Evolutionary conservation across 2,888 invertebrate genomes (phyloP).

Genomic region (Lacanobia wlatinum): DNA sequence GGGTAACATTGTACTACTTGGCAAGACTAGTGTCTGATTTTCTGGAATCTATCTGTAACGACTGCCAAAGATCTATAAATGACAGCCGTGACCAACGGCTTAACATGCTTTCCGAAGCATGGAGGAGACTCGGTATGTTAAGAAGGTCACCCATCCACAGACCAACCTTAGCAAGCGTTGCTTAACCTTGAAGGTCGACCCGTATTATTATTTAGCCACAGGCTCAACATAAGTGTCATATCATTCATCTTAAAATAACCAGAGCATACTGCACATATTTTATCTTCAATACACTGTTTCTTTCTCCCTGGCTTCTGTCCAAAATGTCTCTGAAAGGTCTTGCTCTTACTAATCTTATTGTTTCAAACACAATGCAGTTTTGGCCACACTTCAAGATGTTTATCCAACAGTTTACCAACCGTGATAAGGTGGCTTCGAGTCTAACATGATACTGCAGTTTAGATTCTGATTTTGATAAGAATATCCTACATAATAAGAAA

Average conservation of each 20-base stretch:
- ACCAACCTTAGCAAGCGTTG: no score
- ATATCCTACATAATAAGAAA: constrained; percentile 1
- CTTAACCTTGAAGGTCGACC: no score
- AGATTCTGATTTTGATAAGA: constrained; percentile 1
- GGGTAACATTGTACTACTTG: no score
- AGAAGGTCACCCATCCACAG: no score
- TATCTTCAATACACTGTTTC: constrained; percentile 22
- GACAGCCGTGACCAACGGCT: no score
- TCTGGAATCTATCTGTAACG: no score
- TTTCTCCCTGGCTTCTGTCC: constrained; percentile 38
- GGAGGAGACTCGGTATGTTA: no score
- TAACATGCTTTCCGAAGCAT: no score
- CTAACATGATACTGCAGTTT: constrained; percentile 1
- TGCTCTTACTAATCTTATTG: constrained; percentile 44
- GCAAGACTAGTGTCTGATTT: no score
- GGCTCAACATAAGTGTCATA: not conserved
- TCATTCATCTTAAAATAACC: constrained; percentile 29
- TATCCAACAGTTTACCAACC: not conserved
- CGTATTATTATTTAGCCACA: no score
- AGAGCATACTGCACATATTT: constrained; percentile 30
- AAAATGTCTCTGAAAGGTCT: constrained; percentile 40
- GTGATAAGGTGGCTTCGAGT: not conserved
- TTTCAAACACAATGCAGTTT: constrained; percentile 42
- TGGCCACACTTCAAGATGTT: constrained; percentile 39
- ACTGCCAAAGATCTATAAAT: no score